Percentiles rank a stretch among this genome's conserved stretches.
phyloP scores from a whole-genome alignment of 2,888 invertebrate species.

The Theretra japonica region DNA sequence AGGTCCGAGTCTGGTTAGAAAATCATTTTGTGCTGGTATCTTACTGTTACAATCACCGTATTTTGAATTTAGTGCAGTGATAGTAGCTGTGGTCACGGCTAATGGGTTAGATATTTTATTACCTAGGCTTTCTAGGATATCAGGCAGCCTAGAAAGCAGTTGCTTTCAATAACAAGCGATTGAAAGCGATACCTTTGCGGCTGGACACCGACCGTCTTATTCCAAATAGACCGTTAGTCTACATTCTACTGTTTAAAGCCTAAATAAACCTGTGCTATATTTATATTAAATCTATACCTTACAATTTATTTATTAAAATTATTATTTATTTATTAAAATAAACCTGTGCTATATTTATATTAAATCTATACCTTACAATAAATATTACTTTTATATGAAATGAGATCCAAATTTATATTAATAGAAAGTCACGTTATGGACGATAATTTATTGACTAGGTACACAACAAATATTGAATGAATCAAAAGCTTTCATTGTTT shows the following conservation, averaged over 20 bases:
- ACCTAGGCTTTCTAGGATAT: conserved; percentile 66
- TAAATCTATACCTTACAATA: neutral
- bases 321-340: no score
- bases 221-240: neutral
- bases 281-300: neutral
- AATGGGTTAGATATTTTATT: conserved; percentile 64
- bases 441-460: neutral
- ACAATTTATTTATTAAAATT: no score
- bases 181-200: conserved; percentile 49
- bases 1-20: neutral
- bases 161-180: conserved; percentile 34
- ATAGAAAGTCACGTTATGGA: neutral
- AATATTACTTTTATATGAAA: neutral
- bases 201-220: conserved; percentile 11
- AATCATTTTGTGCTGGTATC: neutral
- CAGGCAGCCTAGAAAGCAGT: conserved; percentile 61
- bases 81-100: conserved; percentile 56
- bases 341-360: neutral
- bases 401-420: neutral
- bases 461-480: neutral
- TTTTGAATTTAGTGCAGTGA: conserved; percentile 31
- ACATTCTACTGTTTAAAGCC: no score
- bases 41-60: conserved; percentile 13
- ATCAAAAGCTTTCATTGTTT: neutral
- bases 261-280: neutral